Evolutionary conservation across 1,140 invertebrate genomes (phyloP).

Genomic region (Heliconius melpomene): DNA sequence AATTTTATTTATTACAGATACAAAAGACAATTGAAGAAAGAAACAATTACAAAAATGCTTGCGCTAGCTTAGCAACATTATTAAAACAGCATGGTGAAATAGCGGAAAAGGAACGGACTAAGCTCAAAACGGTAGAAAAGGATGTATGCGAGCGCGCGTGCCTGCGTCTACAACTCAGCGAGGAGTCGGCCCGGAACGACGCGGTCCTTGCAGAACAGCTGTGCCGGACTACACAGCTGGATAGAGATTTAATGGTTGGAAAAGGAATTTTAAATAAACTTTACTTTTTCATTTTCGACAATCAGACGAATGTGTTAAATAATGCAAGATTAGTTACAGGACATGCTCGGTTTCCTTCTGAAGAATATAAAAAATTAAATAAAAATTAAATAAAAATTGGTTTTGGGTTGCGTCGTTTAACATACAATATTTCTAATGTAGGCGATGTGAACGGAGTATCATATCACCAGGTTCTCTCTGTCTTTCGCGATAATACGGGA

Average conservation of each 20-base stretch:
- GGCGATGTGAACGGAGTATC: no score
- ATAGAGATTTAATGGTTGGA: slow-evolving; percentile 61
- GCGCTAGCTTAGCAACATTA: slow-evolving; percentile 43
- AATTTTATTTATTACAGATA: slow-evolving; percentile 48
- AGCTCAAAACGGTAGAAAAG: slow-evolving; percentile 51
- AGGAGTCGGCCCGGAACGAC: slow-evolving; percentile 50
- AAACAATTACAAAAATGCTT: slow-evolving; percentile 52
- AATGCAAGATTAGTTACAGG: no score
- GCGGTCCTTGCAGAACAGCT: slow-evolving; percentile 50
- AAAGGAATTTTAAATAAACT: background rate
- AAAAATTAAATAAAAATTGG: no score
- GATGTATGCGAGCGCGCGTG: slow-evolving; percentile 52
- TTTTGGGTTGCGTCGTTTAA: no score
- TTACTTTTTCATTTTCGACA: no score
- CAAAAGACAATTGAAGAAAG: slow-evolving; percentile 60
- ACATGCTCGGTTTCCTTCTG: no score
- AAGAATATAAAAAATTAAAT: no score
- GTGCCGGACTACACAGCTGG: slow-evolving; percentile 53
- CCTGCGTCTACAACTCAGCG: slow-evolving; percentile 46
- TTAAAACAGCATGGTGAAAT: slow-evolving; percentile 44
- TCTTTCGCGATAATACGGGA: no score
- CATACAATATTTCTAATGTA: no score
- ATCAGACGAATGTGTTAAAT: no score
- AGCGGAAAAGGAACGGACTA: slow-evolving; percentile 50
- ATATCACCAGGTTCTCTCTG: no score